These are phyloP conservation scores for Coracias cyanogaster DNA, from an alignment of 2,797 vertebrate species.

Conservation along the genomic window DNA sequence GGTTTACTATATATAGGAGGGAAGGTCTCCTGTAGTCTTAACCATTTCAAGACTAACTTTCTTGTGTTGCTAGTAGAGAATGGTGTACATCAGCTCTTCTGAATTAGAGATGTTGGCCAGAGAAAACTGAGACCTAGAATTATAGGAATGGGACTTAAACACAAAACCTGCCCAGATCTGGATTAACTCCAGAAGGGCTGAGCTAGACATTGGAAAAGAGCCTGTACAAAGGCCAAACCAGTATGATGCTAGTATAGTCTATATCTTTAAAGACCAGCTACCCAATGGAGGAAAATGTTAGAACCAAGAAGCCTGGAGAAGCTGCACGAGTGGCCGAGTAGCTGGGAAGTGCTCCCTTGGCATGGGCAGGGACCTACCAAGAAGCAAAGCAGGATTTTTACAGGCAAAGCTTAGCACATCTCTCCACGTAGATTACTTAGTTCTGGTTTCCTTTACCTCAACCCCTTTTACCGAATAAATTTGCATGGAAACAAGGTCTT, in stretches of 20 bases:
- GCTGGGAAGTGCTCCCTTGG: not conserved
- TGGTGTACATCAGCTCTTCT: accelerated
- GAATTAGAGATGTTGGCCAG: not conserved
- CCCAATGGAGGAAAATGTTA: accelerated
- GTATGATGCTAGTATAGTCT: accelerated
- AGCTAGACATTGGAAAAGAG: not conserved
- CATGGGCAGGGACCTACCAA: not conserved
- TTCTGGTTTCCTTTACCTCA: not conserved
- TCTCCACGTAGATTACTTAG: not conserved
- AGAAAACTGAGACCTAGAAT: not conserved
- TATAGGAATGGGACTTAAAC: not conserved
- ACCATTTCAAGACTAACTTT: not conserved
- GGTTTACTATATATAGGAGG: not conserved
- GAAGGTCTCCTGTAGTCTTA: not conserved
- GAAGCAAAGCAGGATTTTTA: not conserved
- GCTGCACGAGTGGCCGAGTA: not conserved
- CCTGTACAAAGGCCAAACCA: not conserved
- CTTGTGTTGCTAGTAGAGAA: not conserved
- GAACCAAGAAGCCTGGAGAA: not conserved
- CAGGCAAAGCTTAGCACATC: not conserved
- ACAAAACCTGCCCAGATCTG: not conserved
- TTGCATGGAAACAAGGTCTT: not conserved
- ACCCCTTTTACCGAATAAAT: not conserved
- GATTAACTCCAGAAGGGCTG: not conserved
- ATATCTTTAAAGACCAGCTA: not conserved